phyloP scores from a whole-genome alignment of 2,113 vertebrate genomes.

The Lagopus leucura region DNA sequence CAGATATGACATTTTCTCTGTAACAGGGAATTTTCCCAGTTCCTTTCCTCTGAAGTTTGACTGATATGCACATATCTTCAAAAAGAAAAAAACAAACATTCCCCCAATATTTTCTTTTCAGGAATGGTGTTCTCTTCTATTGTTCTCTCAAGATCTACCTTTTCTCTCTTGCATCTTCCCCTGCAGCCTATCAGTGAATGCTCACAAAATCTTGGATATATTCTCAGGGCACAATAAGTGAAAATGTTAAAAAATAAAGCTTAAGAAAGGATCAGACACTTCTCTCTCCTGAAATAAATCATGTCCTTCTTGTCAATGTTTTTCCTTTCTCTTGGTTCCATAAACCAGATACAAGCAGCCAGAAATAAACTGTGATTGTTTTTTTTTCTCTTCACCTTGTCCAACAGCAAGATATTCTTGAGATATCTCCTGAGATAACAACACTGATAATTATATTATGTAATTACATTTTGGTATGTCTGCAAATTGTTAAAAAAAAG shows the following conservation, averaged over 20 bases:
- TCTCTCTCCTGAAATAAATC: background rate
- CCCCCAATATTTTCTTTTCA: background rate
- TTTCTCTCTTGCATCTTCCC: background rate
- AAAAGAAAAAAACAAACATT: background rate
- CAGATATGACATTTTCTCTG: background rate
- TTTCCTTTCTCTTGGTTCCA: background rate
- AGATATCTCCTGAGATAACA: background rate
- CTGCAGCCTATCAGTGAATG: background rate
- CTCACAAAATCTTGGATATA: background rate
- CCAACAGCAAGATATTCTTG: background rate
- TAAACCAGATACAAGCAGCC: background rate
- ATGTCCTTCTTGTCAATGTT: background rate
- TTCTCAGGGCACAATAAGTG: background rate
- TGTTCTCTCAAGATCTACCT: background rate
- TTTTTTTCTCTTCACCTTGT: background rate
- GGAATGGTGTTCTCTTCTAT: background rate
- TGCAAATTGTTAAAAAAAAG: background rate
- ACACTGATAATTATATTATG: background rate
- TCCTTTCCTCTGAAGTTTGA: background rate
- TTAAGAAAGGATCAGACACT: background rate
- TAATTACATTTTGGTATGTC: background rate
- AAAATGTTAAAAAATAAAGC: fast-evolving
- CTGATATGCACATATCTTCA: background rate
- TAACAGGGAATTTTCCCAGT: background rate
- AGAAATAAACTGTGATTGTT: background rate